Conservation (phyloP, 1,140 invertebrate genomes). For the Choristoneura fumiferana region DNA sequence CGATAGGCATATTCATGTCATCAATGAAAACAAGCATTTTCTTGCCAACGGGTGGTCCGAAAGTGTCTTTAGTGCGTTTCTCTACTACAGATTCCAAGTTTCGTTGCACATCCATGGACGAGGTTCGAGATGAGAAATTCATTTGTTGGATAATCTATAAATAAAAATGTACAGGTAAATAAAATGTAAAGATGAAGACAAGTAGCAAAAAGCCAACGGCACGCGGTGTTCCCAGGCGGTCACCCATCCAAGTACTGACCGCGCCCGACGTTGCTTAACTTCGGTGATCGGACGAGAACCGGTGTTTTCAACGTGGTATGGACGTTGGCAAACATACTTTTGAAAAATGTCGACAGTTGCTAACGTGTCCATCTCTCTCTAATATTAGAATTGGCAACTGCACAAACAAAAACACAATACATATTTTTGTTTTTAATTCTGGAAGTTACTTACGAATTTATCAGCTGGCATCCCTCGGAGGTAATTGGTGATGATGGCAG, state of each 20-base stretch:
- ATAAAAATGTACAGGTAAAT: slow-evolving; percentile 27
- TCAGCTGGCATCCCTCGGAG: slow-evolving; percentile 84
- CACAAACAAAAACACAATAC: too few species aligned
- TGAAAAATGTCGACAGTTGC: too few species aligned
- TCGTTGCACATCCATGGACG: slow-evolving; percentile 91
- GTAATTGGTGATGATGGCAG: slow-evolving; percentile 91
- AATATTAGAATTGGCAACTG: too few species aligned
- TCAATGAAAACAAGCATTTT: slow-evolving; percentile 93
- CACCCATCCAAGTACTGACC: slow-evolving; percentile 17
- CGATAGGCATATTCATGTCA: slow-evolving; percentile 96
- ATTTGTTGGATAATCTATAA: slow-evolving; percentile 85
- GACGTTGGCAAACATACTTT: neutral
- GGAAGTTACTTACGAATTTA: slow-evolving; percentile 87
- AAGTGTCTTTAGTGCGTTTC: slow-evolving; percentile 93
- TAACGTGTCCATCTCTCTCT: too few species aligned
- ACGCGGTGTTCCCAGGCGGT: slow-evolving; percentile 15
- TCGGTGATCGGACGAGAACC: slow-evolving; percentile 18
- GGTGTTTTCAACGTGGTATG: slow-evolving; percentile 17
- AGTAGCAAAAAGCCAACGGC: slow-evolving; percentile 9
- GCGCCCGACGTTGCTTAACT: slow-evolving; percentile 15
- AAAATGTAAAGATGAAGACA: too few species aligned
- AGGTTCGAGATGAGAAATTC: slow-evolving; percentile 94
- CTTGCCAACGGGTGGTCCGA: slow-evolving; percentile 92
- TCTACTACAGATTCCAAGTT: slow-evolving; percentile 92
- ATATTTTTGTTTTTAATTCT: too few species aligned